phyloP scores from a whole-genome alignment of 1,140 invertebrate genomes.

The Bemisia tabaci region DNA sequence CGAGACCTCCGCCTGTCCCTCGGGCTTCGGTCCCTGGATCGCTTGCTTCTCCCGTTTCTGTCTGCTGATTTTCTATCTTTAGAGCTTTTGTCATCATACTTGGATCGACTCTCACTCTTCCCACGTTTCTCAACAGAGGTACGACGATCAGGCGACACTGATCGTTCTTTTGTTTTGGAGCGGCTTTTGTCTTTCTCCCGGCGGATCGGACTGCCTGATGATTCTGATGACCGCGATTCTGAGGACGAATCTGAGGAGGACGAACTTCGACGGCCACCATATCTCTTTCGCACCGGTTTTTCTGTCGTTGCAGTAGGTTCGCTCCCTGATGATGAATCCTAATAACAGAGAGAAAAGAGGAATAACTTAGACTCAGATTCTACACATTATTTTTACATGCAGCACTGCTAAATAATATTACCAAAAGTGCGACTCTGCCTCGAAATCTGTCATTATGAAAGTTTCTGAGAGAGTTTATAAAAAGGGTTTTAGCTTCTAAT shows the following conservation, averaged over 20 bases:
- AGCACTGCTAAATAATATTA: too few relatives aligned
- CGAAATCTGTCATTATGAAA: too few relatives aligned
- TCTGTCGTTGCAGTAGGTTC: background rate
- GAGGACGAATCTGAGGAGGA: background rate
- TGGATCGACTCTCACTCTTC: too few relatives aligned
- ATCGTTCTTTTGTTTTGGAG: background rate
- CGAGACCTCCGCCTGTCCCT: background rate
- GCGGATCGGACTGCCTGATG: background rate
- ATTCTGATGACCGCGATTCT: background rate
- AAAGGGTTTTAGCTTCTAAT: too few relatives aligned
- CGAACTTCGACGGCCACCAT: background rate
- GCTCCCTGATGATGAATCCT: background rate
- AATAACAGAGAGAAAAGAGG: background rate
- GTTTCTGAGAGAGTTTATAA: too few relatives aligned
- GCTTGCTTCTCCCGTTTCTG: background rate
- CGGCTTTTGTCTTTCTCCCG: background rate
- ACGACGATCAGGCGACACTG: too few relatives aligned
- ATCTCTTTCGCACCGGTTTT: background rate
- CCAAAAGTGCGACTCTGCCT: too few relatives aligned
- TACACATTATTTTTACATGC: too few relatives aligned
- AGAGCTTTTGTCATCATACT: background rate
- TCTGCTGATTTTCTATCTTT: background rate
- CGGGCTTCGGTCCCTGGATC: background rate
- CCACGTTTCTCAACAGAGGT: too few relatives aligned
- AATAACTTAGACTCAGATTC: too few relatives aligned